Base-by-base conservation (phyloP, 2,888 invertebrate genomes). In the Elegia similella region DNA sequence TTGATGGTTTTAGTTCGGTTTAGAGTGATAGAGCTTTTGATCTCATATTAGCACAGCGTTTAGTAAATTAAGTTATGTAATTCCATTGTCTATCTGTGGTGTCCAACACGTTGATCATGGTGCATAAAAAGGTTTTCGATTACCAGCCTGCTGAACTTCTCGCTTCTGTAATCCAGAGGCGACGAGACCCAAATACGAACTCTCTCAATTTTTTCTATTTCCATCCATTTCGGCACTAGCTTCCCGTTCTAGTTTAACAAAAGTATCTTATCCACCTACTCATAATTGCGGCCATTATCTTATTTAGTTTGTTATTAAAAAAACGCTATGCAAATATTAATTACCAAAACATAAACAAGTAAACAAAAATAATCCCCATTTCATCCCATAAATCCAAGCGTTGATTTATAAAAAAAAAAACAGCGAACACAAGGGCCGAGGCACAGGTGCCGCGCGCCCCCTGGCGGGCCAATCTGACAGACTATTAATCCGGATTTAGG, bases 401-500 rank as follows among this genome's bases (percentile, higher is more conserved):
- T 56, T 56, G 56, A 48, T 56, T 47, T 47, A 43, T 44, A 47
- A 55, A 55, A 55, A 55, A 48, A 56, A 50, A 34, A 7, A 3
- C 23, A 13, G 23, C 23, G 17, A 56, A 48, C 56, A 56, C 42
- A 56, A 56, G 48, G 48, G 56, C 56, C n/a, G 38, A 42, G 56
- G 34, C 82, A 73, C 89, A 89, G 89, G 89, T 88, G 89, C 63
- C 60, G 52, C 53, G 76, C 79, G 72, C 77, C 86, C 87, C 85
- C 86, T 66, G 65, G 76, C 80, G 81, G 70, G 80, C 72, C 83
- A 80, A 88, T 88, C 87, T 88, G 88, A 88, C 88, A 87, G 88
- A 90, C 90, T 83, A 90, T 90, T 90, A 88, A 89, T 90, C 80
- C 88, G 85, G 87, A 85, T 88, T 86, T 84, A 76, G 75, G 75